A percentile compares a stretch with the other conserved stretches of the same genome.
These are phyloP conservation scores for Coilia nasus DNA, from an alignment of 2,797 vertebrate species.

Conservation along the genomic window DNA sequence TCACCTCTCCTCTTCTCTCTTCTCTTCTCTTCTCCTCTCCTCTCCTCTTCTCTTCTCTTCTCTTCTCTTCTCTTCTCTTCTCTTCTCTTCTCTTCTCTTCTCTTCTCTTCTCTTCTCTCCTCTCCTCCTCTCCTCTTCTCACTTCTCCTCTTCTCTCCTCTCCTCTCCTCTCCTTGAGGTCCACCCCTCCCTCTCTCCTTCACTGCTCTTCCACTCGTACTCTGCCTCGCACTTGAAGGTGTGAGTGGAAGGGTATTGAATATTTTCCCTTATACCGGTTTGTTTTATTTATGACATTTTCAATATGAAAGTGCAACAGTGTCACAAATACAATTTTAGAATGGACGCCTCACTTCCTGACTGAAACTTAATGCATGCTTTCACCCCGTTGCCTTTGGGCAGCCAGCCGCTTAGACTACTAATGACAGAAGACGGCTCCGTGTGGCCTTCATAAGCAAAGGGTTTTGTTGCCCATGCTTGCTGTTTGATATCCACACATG, in stretches of 20 bases:
- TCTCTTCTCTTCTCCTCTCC: not conserved
- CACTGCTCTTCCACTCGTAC: not conserved
- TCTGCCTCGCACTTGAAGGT: conserved; percentile 16
- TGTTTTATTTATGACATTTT: conserved; percentile 35
- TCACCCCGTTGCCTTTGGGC: conserved; percentile 48
- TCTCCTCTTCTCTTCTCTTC: not conserved
- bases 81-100: not conserved
- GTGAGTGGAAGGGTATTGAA: conserved; percentile 27
- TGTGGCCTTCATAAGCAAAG: not conserved
- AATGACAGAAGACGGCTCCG: conserved; percentile 38
- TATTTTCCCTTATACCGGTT: conserved; percentile 27
- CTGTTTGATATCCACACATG: conserved; percentile 1
- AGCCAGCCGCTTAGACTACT: conserved; percentile 45
- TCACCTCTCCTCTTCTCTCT: not conserved
- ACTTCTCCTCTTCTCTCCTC: not conserved
- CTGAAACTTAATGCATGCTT: conserved; percentile 26
- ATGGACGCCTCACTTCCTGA: conserved; percentile 39
- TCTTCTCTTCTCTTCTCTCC: not conserved
- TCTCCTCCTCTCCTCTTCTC: not conserved
- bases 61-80: too few species aligned
- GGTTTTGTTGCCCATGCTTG: not conserved
- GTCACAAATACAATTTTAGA: conserved; percentile 41
- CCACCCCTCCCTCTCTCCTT: not conserved
- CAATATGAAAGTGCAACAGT: conserved; percentile 39
- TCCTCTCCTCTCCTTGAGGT: not conserved